phyloP scores from a whole-genome alignment of 2,797 vertebrate genomes.

The Mus minutoides region DNA sequence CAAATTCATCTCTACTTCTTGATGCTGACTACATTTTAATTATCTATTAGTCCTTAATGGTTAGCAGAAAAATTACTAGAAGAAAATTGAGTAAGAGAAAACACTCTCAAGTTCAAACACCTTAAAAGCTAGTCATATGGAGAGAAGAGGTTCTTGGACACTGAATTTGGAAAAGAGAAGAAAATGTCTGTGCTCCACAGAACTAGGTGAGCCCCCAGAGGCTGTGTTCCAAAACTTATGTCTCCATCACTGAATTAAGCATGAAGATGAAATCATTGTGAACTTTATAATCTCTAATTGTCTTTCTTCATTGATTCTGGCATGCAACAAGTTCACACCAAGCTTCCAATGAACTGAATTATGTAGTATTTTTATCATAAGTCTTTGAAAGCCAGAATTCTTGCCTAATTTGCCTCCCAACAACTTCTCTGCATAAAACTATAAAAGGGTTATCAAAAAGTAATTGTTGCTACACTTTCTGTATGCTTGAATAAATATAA shows the following conservation, averaged over 20 bases:
- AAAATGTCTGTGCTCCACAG: neutral
- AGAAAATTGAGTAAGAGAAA: neutral
- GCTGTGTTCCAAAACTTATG: neutral
- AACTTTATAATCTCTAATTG: neutral
- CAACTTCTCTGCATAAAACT: neutral
- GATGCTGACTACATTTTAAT: neutral
- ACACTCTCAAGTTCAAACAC: neutral
- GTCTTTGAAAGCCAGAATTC: neutral
- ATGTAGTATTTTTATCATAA: neutral
- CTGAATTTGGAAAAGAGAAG: neutral
- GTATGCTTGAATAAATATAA: neutral
- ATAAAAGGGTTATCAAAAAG: neutral
- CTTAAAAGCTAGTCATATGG: neutral
- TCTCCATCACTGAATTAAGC: rapidly evolving
- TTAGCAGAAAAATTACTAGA: slow-evolving; percentile 16
- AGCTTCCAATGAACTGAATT: neutral
- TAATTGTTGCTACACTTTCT: neutral
- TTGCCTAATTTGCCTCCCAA: neutral
- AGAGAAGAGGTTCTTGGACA: neutral
- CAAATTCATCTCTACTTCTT: neutral
- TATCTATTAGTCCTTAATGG: neutral
- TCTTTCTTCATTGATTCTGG: neutral
- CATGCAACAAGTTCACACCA: neutral
- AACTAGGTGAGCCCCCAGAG: rapidly evolving
- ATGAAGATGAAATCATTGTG: neutral